A percentile compares a stretch with the other conserved stretches of the same genome.
These are phyloP conservation scores for Caenorhabditis imperialis DNA, from an alignment of 2,888 invertebrate genomes.

Conservation along the genomic window DNA sequence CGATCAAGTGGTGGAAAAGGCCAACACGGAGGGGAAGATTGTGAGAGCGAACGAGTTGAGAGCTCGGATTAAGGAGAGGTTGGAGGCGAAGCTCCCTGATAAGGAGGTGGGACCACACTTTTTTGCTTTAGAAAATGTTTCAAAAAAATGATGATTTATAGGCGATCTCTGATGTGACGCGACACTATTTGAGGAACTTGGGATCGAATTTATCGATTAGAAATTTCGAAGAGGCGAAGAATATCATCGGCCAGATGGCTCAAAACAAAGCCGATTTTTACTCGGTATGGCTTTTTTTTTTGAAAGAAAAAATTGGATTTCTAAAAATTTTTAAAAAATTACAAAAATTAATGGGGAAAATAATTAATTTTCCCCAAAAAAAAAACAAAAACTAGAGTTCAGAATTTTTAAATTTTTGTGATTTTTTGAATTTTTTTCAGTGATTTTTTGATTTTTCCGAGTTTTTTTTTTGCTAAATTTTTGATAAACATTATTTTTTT, in stretches of 20 bases:
- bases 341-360: neutral
- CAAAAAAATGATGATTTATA: neutral
- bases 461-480: too few species aligned
- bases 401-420: too few species aligned
- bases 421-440: too few species aligned
- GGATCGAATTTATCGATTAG: slow-evolving; percentile 8
- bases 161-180: slow-evolving; percentile 30
- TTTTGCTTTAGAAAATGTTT: neutral
- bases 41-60: slow-evolving; percentile 28
- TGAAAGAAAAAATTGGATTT: neutral
- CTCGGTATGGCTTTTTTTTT: slow-evolving; percentile 15
- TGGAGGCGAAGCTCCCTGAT: slow-evolving; percentile 21
- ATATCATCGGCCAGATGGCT: slow-evolving; percentile 38
- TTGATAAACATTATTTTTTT: too few species aligned
- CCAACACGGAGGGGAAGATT: slow-evolving; percentile 19
- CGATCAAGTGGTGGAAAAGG: slow-evolving; percentile 11
- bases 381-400: too few species aligned
- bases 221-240: slow-evolving; percentile 38
- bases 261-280: slow-evolving; percentile 29
- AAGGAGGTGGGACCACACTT: neutral
- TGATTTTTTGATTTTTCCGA: too few species aligned
- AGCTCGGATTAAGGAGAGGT: slow-evolving; percentile 22
- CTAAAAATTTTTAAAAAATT: slow-evolving; percentile 1
- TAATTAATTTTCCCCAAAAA: neutral
- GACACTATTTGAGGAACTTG: slow-evolving; percentile 14